Evolutionary conservation across 2,888 invertebrate genomes (phyloP), one percentile per base, ranked within the genome.

Genomic region (Eueremaeus valkanovi): DNA sequence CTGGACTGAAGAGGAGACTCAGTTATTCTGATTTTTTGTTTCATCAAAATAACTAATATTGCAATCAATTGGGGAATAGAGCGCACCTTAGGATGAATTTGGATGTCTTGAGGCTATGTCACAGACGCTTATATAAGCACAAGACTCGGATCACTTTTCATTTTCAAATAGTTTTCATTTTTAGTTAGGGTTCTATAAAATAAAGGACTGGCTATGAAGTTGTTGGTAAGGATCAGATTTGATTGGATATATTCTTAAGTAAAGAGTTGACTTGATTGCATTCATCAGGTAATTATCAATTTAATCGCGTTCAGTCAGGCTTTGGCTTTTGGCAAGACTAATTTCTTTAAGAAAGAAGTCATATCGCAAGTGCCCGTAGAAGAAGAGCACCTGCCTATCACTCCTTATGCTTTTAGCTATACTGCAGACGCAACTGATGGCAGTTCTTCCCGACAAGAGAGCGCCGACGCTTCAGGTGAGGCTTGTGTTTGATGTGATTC

Each of bases 351-450:
- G 24, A 58, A 27, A 24, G 58, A 27, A 27, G 24, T n/a, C 6
- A 6, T 58, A 6, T 11, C 27, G 9, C 9, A 49, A 11, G 6
- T n/a, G n/a, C n/a, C n/a, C n/a, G n/a, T 24, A 24, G 24, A 24
- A 24, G 33, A 21, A 11, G 66, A 18, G 1, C 33, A 36, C 11
- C 21, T 36, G 18, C 66, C 66, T 5, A 66, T 66, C 2, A 18
- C 66, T 36, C 75, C 75, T 6, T 75, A 75, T 40, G 5, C 61
- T 33, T 75, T 75, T 33, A 72, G 72, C 36, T 75, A 75, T 45
- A 33, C 40, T 3, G 72, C 75, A n/a, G 49, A 51, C 18, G 75
- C 66, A 13, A 33, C 45, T 9, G 58, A 73, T 55, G 73, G 73
- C 31, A 24, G 33, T 27, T 55, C 55, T 58, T 6, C 55, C 24